Conservation (phyloP, 2,113 vertebrate species). For the Neoarius graeffei region DNA sequence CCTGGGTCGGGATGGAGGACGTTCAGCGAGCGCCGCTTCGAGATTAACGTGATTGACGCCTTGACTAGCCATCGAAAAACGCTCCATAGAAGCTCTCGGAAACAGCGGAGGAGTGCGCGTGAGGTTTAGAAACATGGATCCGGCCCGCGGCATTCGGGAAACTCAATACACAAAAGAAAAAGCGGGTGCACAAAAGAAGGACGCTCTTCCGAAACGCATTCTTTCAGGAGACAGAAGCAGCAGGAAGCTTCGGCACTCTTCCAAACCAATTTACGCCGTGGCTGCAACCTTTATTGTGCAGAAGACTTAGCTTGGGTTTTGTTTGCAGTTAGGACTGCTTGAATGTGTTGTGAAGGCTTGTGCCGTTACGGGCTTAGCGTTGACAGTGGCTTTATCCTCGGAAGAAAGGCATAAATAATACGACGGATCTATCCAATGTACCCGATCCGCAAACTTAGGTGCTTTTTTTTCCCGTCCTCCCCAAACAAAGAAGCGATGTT, state of each 20-base stretch:
- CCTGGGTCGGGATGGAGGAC: neutral
- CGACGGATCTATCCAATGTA: constrained; percentile 12
- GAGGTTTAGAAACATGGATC: neutral
- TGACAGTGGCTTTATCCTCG: constrained; percentile 33
- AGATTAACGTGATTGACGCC: neutral
- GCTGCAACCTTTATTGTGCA: constrained; percentile 11
- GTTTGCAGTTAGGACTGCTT: constrained; percentile 19
- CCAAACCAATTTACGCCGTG: constrained; percentile 27
- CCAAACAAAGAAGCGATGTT: constrained; percentile 14
- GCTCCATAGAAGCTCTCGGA: neutral
- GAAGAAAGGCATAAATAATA: constrained; percentile 22
- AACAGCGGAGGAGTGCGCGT: neutral
- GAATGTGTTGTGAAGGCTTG: neutral
- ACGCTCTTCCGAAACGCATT: constrained; percentile 16
- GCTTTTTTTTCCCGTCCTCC: neutral
- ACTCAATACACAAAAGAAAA: neutral
- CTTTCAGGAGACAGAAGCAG: constrained; percentile 11
- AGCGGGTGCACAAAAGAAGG: neutral
- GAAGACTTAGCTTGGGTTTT: neutral
- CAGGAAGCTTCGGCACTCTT: constrained; percentile 28
- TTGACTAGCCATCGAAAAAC: neutral
- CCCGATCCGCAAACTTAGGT: neutral
- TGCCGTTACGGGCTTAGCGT: neutral
- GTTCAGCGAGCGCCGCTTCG: neutral
- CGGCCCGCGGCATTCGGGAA: neutral